A percentile compares a stretch with the other conserved stretches of the same genome.
Evolutionary conservation across 2,888 invertebrate species (phyloP).

Genomic region (Tribolium freemani): DNA sequence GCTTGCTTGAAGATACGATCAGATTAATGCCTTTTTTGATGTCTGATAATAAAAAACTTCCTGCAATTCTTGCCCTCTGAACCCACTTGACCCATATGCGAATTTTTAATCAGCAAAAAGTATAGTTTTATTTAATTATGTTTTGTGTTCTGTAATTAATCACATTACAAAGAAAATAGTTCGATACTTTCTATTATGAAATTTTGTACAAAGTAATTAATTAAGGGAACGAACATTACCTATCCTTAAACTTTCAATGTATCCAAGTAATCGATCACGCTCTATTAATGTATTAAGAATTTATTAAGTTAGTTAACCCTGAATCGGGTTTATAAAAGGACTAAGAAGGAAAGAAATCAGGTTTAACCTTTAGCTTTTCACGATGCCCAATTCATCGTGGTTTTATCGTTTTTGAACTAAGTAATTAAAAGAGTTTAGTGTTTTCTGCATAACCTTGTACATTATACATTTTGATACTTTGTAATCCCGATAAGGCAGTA

Average conservation of each 20-base stretch:
- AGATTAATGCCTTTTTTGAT: background rate
- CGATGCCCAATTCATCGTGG: too few species aligned
- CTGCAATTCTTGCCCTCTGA: background rate
- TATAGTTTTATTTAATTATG: background rate
- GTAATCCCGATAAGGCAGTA: conserved; percentile 7
- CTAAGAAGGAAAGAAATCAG: too few species aligned
- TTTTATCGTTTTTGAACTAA: background rate
- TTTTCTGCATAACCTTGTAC: background rate
- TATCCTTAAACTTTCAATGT: background rate
- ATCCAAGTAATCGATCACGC: background rate
- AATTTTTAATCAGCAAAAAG: background rate
- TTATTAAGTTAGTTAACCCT: background rate
- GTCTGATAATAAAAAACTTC: background rate
- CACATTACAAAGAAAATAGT: background rate
- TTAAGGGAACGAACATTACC: background rate
- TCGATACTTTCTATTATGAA: background rate
- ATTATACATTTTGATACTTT: conserved; percentile 5
- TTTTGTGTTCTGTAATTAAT: background rate
- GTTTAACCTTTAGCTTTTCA: too few species aligned
- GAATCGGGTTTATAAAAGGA: background rate
- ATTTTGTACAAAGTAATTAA: background rate
- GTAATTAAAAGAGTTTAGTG: background rate
- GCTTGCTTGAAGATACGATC: background rate
- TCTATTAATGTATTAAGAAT: background rate
- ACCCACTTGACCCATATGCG: background rate